Evolutionary conservation across 1,140 invertebrate genomes (phyloP), one percentile per base, ranked within the genome.

Genomic region (Drosophila ogumai): DNA sequence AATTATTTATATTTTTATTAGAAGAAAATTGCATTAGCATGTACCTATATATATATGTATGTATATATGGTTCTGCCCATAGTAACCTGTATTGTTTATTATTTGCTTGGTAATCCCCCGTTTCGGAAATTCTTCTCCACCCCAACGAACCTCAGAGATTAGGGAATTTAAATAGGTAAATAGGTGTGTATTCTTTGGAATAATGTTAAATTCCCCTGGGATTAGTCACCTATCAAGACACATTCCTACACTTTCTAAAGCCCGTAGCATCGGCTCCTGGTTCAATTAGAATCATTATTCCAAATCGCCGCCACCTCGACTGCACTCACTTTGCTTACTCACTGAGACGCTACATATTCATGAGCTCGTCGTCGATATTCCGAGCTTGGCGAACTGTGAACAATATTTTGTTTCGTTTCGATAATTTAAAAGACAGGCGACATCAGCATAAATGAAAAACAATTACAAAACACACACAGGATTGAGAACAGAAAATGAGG

Each of bases 321-420:
- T 60, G 58, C 44, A 81, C 56, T 76, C 58, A 60, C 32, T 66
- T 81, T 57, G 49, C 47, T 81, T 59, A 67, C 58, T 79, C 65
- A 77, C 68, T 76, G 49, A 75, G 56, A 68, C 69, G 17, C 50
- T 87, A 72, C 47, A 87, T 87, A 87, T 87, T 87, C 71, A 87
- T 87, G 46, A 87, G 80, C 43, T 8, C 13, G 19, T 38, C 34
- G 32, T 54, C 52, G 8, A 54, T 54, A 56, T 40, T 32, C 44
- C 60, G 36, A 67, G 67, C n/a, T 74, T 75, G 69, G 32, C 54
- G 57, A 69, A 64, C 64, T 75, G 79, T 87, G 63, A 87, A 86
- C 52, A 75, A 28, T 34, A 69, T 71, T 67, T 71, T 71, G 66
- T 72, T 68, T 56, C 49, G 28, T n/a, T 71, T 41, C 44, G 50